These are phyloP conservation scores for Micromys minutus DNA, from an alignment of 2,113 vertebrate species.

Conservation along the genomic window DNA sequence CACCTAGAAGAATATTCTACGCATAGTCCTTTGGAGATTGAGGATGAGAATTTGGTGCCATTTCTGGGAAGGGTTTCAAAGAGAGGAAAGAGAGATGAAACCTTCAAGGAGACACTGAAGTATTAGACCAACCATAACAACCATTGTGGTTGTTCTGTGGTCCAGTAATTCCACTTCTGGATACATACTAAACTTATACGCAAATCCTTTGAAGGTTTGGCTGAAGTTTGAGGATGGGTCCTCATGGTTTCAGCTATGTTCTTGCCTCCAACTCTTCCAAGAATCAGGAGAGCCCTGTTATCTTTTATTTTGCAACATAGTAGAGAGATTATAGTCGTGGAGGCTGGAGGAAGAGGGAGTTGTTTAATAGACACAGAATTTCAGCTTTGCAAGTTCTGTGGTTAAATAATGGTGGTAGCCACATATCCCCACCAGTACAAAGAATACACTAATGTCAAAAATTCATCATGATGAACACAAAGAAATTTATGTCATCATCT, in stretches of 20 bases:
- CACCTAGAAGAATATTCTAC: neutral
- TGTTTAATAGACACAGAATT: neutral
- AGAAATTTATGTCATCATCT: neutral
- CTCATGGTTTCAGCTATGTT: neutral
- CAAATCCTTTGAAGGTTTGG: neutral
- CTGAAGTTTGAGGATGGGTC: neutral
- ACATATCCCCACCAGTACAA: neutral
- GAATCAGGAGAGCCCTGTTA: neutral
- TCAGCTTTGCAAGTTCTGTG: neutral
- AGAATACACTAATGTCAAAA: neutral
- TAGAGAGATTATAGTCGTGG: neutral
- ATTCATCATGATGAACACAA: neutral
- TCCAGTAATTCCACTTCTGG: neutral
- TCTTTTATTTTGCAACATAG: neutral
- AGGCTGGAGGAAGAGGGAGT: no score
- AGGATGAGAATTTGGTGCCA: neutral
- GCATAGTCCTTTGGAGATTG: neutral
- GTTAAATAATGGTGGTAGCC: neutral
- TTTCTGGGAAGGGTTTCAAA: neutral
- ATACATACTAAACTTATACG: neutral
- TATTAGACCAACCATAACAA: no score
- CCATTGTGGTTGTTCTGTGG: neutral
- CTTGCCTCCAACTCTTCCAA: neutral
- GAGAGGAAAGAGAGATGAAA: neutral
- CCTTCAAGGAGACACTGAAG: neutral